Conservation (phyloP, 2,888 invertebrate species). For the Amphipoea lucens region DNA sequence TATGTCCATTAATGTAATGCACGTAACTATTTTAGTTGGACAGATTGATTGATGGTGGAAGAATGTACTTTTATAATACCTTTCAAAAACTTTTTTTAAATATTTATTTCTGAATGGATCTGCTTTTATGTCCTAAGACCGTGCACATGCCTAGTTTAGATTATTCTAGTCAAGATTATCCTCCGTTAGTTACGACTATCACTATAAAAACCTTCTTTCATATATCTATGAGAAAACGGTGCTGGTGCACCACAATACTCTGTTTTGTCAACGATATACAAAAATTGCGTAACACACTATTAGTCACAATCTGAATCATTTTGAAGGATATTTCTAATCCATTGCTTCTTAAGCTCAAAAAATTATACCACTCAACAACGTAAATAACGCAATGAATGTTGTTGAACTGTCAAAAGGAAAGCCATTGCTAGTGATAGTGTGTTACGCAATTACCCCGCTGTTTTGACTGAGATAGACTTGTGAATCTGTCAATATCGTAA, state of each 20-base stretch:
- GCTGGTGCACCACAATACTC: not conserved
- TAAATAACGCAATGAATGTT: too few species aligned
- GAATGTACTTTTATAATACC: not conserved
- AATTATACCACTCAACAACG: not conserved
- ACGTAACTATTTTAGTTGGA: not conserved
- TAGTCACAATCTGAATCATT: not conserved
- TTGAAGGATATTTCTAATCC: not conserved
- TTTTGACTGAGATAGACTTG: too few species aligned
- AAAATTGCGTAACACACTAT: not conserved
- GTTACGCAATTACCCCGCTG: too few species aligned
- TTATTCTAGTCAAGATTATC: not conserved
- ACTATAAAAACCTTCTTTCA: not conserved
- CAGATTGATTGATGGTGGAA: constrained; percentile 19
- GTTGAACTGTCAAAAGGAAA: not conserved
- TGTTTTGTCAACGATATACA: not conserved
- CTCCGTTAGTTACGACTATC: not conserved
- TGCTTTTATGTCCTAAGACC: not conserved
- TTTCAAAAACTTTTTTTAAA: not conserved
- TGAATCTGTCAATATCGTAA: not conserved
- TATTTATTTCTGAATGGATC: too few species aligned
- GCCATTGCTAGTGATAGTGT: not conserved
- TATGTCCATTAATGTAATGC: constrained; percentile 23
- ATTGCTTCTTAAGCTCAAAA: not conserved
- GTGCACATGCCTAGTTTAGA: not conserved
- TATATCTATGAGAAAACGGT: not conserved